Evolutionary conservation across 2,797 vertebrate genomes (phyloP), one percentile per base, ranked within the genome.

Genomic region (Hozukius guyotensis): DNA sequence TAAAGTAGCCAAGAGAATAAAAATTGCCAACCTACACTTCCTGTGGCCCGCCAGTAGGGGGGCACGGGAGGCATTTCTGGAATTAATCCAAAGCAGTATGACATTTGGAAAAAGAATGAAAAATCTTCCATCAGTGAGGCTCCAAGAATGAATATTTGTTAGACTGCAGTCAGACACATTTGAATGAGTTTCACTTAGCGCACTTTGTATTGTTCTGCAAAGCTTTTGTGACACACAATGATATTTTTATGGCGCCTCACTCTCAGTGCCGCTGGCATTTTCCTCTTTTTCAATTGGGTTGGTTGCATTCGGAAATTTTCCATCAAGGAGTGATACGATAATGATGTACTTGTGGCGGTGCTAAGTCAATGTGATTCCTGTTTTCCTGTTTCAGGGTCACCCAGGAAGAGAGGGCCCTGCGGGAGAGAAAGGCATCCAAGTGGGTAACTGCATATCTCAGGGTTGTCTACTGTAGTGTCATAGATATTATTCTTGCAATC

Each of bases 401-500:
- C 97, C 97, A 14, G 98, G 98, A 82, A 96, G 96, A 88, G 98
- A 99, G 79, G 97, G 98, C 6, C 96, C 96, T 49, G 59, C 96
- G 0, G 98, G 98, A 80, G 97, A 99, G 76, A 99, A 99, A 85
- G 98, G 98, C 29, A 85, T 93, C 14, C 96, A 96, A 94, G 98
- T 99, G 91, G 92, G 97, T 95, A 75, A 72, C 81, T 69, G 75
- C 22, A 61, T 63, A 62, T 82, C 60, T 73, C 38, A 76, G 42
- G 59, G 62, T 83, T 63, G 59, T 63, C 49, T 67, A 8, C 22
- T 63, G 10, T 32, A 18, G 38, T 72, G n/a, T 55, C 25, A 24
- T 16, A 77, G 62, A 84, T 76, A 46, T 78, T 61, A 60, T 73
- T 82, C 53, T 60, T 55, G 25, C 72, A 53, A 31, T 80, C 63